phyloP scores from a whole-genome alignment of 1,140 invertebrate genomes.

The Papilio dardanus region DNA sequence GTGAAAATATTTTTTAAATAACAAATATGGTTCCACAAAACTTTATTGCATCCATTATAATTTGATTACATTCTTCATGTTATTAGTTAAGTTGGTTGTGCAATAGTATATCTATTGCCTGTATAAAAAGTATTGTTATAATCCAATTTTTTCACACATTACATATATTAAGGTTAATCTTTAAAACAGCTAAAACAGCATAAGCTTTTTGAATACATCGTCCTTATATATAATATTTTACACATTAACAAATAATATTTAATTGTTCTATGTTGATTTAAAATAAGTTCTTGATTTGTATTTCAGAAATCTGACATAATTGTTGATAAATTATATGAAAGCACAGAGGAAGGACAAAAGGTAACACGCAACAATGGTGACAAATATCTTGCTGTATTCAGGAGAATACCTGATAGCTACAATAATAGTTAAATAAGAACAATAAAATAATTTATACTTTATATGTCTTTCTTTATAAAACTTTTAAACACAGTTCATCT shows the following conservation, averaged over 20 bases:
- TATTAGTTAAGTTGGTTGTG: neutral
- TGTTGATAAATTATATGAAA: slow-evolving; percentile 93
- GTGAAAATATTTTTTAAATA: neutral
- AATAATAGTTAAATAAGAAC: neutral
- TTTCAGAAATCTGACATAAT: slow-evolving; percentile 91
- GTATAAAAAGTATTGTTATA: too few relatives aligned
- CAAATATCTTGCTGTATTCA: slow-evolving; percentile 96
- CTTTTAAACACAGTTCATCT: neutral
- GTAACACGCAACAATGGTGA: slow-evolving; percentile 97
- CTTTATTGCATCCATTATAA: neutral
- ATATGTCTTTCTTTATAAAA: neutral
- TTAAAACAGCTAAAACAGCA: too few relatives aligned
- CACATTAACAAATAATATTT: neutral
- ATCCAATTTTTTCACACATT: too few relatives aligned
- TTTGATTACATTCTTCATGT: neutral
- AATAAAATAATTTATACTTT: slow-evolving; percentile 23
- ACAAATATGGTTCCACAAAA: too few relatives aligned
- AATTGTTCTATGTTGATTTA: neutral
- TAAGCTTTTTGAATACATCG: too few relatives aligned
- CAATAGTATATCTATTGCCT: too few relatives aligned
- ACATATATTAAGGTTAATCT: too few relatives aligned
- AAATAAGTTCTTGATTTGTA: slow-evolving; percentile 37
- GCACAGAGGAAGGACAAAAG: slow-evolving; percentile 99
- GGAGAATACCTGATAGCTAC: slow-evolving; percentile 83
- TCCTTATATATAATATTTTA: neutral